Evolutionary conservation across 2,797 vertebrate species (phyloP), one percentile per base, ranked within the genome.

Genomic region (Coilia nasus): DNA sequence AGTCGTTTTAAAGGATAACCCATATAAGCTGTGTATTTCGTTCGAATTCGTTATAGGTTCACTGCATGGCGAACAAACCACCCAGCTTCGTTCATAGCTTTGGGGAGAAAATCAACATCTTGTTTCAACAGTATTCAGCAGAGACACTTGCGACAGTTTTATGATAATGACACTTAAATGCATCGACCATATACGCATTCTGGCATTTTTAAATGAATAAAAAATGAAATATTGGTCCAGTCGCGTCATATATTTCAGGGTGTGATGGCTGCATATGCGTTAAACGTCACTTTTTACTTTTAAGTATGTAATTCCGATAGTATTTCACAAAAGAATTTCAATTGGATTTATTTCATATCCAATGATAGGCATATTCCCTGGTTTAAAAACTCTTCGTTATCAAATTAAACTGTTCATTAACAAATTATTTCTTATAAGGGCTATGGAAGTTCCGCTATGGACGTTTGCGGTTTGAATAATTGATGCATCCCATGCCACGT

Each of bases 401-500:
- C 19, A 1, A 3, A 41, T 78, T 41, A 78, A 41, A 78, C 41
- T 21, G 19, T 78, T 78, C 19, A 54, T 80, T 56, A 15, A 46
- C 75, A 19, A 19, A 41, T 23, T 60, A 67, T 14, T 57, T 23
- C 21, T 19, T 83, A 19, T 31, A 28, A 41, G 35, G 71, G 35
- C 35, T 19, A 35, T 75, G 31, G 15, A 78, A 44, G 71, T 28
- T 47, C 47, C 28, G n/a, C 19, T 2, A 59, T 71, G 81, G 15
- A 15, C 31, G 56, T 56, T 84, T 84, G 75, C 11, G 81, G 21
- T 83, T 23, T 90, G 47, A 87, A 88, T 89, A 67, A 89, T 88
- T 90, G 81, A 84, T 84, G 83, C 47, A 80, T 57, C n/a, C 85
- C 10, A 64, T 84, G 78, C 82, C 78, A 54, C 54, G 25, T 23